Conservation (phyloP, 2,888 invertebrate genomes). For the Drosophila birchii region DNA sequence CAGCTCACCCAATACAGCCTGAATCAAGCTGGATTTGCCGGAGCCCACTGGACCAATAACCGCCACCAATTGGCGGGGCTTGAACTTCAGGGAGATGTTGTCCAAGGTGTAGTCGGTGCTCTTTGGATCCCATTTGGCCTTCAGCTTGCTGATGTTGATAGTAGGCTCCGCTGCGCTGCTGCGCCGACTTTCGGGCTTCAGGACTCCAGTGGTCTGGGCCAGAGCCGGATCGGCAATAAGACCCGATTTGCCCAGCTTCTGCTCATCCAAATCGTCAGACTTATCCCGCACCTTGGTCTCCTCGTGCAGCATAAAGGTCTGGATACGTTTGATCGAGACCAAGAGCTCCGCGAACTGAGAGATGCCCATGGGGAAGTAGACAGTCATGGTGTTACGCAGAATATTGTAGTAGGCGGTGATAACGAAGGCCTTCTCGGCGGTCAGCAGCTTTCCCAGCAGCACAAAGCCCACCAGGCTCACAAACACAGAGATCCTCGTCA, state of each 20-base stretch:
- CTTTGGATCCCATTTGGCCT: constrained; percentile 88
- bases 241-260: constrained; percentile 50
- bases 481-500: constrained; percentile 94
- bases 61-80: constrained; percentile 88
- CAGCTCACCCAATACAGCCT: constrained; percentile 86
- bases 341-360: constrained; percentile 87
- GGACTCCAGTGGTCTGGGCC: constrained; percentile 60
- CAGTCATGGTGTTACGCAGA: constrained; percentile 92
- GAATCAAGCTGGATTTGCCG: constrained; percentile 87
- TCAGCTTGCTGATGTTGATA: constrained; percentile 87
- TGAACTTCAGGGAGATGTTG: constrained; percentile 88
- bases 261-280: constrained; percentile 69
- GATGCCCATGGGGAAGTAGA: constrained; percentile 92
- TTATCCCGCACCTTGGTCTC: constrained; percentile 85
- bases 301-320: constrained; percentile 88
- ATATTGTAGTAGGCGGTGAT: constrained; percentile 96
- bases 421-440: constrained; percentile 94
- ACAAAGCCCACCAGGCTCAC: constrained; percentile 92
- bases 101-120: constrained; percentile 88
- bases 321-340: constrained; percentile 86
- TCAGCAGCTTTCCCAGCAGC: constrained; percentile 89
- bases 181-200: constrained; percentile 68
- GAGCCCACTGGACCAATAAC: constrained; percentile 90
- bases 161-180: constrained; percentile 82
- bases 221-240: constrained; percentile 70